Percentiles rank a stretch among this genome's conserved stretches.
phyloP scores from a whole-genome alignment of 2,113 vertebrate species.

The Bubalus kerabau region DNA sequence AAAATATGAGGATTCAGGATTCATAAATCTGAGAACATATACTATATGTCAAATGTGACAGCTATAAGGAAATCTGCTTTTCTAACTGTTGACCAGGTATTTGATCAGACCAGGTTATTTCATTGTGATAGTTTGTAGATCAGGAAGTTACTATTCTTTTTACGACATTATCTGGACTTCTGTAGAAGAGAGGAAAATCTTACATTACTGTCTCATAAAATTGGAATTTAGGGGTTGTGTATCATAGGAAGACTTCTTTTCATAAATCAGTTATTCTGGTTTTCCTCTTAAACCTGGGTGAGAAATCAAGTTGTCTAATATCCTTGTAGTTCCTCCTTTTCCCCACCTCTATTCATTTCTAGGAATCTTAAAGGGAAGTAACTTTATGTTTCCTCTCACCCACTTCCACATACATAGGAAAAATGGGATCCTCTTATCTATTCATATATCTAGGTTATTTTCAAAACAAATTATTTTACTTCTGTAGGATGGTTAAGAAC shows the following conservation, averaged over 20 bases:
- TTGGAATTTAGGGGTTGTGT: background rate
- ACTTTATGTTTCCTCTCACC: background rate
- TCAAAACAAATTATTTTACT: background rate
- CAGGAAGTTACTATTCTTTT: background rate
- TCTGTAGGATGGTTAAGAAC: background rate
- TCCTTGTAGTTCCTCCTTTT: background rate
- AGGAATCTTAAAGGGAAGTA: background rate
- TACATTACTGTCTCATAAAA: background rate
- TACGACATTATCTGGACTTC: background rate
- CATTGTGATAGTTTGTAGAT: background rate
- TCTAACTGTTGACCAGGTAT: background rate
- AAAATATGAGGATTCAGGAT: background rate
- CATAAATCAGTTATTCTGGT: background rate
- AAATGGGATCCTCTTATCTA: background rate
- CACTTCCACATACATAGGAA: background rate
- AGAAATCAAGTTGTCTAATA: background rate
- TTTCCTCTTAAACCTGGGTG: background rate
- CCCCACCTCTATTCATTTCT: background rate
- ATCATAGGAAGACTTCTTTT: background rate
- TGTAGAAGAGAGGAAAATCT: background rate
- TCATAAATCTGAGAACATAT: background rate
- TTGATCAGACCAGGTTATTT: background rate
- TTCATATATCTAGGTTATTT: background rate
- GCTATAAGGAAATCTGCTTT: background rate
- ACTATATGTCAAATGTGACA: background rate